A percentile compares a stretch with the other conserved stretches of the same genome.
Conservation (phyloP, 2,888 invertebrate genomes). For the Luperina testacea region DNA sequence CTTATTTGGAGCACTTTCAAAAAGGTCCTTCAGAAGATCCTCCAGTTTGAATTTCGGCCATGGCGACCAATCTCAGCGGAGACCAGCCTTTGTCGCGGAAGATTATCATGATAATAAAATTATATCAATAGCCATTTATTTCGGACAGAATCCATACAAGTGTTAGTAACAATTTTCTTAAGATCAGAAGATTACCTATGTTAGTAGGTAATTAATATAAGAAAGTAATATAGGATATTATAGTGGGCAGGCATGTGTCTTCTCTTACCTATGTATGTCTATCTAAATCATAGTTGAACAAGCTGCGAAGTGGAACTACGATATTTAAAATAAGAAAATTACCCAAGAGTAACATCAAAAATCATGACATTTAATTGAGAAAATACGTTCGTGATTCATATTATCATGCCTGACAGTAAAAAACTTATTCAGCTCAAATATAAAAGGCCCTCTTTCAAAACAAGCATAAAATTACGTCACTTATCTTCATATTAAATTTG, state of each 20-base stretch:
- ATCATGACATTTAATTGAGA: neutral
- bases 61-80: neutral
- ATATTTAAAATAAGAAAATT: neutral
- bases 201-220: too few species aligned
- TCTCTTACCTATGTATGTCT: neutral
- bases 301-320: neutral
- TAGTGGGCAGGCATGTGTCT: neutral
- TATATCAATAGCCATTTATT: too few species aligned
- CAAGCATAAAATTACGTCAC: constrained; percentile 10
- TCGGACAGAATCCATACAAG: too few species aligned
- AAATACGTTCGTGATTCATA: neutral
- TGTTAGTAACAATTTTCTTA: too few species aligned
- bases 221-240: neutral
- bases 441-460: constrained; percentile 35
- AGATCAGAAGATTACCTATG: too few species aligned
- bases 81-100: neutral
- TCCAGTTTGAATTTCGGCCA: neutral
- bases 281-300: neutral
- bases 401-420: constrained; percentile 14
- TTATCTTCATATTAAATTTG: constrained; percentile 42
- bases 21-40: neutral
- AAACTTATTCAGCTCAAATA: constrained; percentile 14
- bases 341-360: neutral
- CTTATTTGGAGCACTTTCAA: too few species aligned
- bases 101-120: neutral